Base-by-base conservation (phyloP, 2,888 invertebrate species). In the Drepana falcataria region DNA sequence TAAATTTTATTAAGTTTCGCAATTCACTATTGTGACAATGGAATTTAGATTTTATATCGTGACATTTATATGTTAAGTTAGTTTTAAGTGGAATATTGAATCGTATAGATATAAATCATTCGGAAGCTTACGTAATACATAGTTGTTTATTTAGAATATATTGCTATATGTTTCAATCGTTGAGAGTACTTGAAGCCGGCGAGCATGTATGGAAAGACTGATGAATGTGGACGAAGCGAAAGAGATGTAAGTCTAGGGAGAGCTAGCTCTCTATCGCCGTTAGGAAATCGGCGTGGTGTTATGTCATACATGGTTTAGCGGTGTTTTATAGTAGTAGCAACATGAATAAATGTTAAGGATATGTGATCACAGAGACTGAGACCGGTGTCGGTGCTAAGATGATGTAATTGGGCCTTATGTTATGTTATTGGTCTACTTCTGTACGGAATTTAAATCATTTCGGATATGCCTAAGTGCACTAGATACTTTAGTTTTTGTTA, bases 301-400 rank as follows among this genome's bases (percentile, higher is more conserved):
- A 21, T 21, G 21, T 21, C 21, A 21, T 21, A 21, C 21, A 21
- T 21, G 21, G 21, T 21, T 21, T 21, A 21, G 21, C 21, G 21
- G 21, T 21, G 21, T 21, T 21, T 21, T 21, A 21, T 21, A 21
- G 21, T 21, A 21, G 21, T 21, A 21, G 21, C 21, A 21, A 21
- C 21, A 21, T 21, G 0, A 21, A 21, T 21, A 21, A 21, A 21
- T 21, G 21, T 21, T 21, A 21, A 21, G 63, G 65, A 57, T 65
- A 66, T 75, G 74, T 78, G 74, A 76, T 76, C 61, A 65, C 53
- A 65, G 66, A 78, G 81, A 79, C 80, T 79, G 79, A 81, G 63
- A 61, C 55, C 53, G 64, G 34, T 58, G 53, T 62, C 59, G 79
- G 77, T 78, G 77, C 77, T 78, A 73, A 55, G 52, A 53, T 40